Conservation (phyloP, 2,113 vertebrate species). For the Sander vitreus region DNA sequence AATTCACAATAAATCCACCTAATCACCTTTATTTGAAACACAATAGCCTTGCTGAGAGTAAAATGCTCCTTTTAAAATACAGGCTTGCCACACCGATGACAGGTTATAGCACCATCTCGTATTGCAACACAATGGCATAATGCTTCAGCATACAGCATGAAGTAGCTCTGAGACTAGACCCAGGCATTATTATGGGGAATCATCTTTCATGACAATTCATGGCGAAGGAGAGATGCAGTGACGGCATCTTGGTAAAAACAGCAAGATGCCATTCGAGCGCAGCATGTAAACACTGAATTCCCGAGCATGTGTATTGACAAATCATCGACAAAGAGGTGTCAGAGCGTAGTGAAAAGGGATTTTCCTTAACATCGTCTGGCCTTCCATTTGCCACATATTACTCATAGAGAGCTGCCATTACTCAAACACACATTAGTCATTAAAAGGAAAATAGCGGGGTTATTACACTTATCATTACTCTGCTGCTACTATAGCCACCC, state of each 20-base stretch:
- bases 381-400: constrained; percentile 71
- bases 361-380: constrained; percentile 63
- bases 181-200: constrained; percentile 38
- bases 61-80: constrained; percentile 54
- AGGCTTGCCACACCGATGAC: constrained; percentile 33
- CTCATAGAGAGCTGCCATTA: constrained; percentile 67
- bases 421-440: constrained; percentile 69
- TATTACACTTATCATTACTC: constrained; percentile 71
- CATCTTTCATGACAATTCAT: constrained; percentile 58
- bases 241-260: constrained; percentile 51
- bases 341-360: constrained; percentile 55
- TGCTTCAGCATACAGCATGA: constrained; percentile 8
- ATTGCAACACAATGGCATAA: constrained; percentile 41
- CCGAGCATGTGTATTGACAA: constrained; percentile 73
- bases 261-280: constrained; percentile 50
- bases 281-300: constrained; percentile 74
- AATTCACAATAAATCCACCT: constrained; percentile 52
- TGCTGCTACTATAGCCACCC: constrained; percentile 44
- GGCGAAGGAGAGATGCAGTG: constrained; percentile 42
- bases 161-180: constrained; percentile 42
- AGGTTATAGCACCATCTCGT: constrained; percentile 40
- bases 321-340: constrained; percentile 72
- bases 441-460: constrained; percentile 66
- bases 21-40: constrained; percentile 56
- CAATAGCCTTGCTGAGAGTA: constrained; percentile 47